Base-by-base conservation (phyloP, 2,888 invertebrate genomes). In the Eupithecia dodoneata region DNA sequence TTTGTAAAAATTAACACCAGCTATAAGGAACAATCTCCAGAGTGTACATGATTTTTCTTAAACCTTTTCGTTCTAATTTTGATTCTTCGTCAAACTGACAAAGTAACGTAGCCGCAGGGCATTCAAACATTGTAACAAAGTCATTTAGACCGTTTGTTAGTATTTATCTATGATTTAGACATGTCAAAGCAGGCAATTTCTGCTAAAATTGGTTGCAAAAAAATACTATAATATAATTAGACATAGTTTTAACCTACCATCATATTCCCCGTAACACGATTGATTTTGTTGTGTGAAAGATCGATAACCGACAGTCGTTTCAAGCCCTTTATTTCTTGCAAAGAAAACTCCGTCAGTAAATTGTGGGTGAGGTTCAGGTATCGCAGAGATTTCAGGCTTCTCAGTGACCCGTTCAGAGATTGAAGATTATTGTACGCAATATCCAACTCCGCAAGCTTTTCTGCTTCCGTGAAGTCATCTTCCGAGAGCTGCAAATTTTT, bases 301-400 rank as follows among this genome's bases (percentile, higher is more conserved):
- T 98, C 98, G 75, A 98, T 96, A 18, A 96, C 95, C 71, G 96
- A 96, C n/a, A 98, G 91, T 80, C 96, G 96, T 81, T 96, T 96
- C 77, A 98, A 90, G 0, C 98, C 98, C 76, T 97, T 96, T 70
- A 98, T 96, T 89, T 98, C 97, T 88, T 97, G 96, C 86, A 98
- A 96, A 0, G 97, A 97, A 92, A 98, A 98, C 85, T 97, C 97
- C 1, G 96, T 95, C 76, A 98, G 95, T 63, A 96, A 94, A 88
- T 98, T 98, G 87, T 97, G 96, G 0, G 97, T 97, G 79, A 98
- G 93, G 91, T 98, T 98, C 67, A 97, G 95, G 81, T 96, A 96
- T 81, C 96, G 95, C 42, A 98, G 91, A 12, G 96, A 96, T 83
- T 96, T 96, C 73, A 98, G 92, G 66, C 97, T 96, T 83, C 96